Base-by-base conservation (phyloP, 2,797 vertebrate species). In the Thalassophryne amazonica region DNA sequence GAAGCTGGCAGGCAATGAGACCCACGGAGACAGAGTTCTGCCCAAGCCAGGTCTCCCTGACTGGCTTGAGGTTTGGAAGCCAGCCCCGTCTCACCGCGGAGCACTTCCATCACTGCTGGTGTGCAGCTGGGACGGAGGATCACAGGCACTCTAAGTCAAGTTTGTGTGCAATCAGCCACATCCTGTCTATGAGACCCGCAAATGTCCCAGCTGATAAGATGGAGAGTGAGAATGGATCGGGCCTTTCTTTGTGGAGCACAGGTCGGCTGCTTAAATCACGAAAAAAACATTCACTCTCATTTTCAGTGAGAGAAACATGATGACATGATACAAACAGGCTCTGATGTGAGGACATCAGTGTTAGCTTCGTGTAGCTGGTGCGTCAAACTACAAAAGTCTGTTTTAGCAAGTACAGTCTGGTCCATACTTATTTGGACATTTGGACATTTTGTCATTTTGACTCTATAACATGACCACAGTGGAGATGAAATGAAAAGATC, bases 21-120 rank as follows among this genome's bases (percentile, higher is more conserved):
- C 66, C 64, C 18, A 6, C 63, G 65, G 66, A 79, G 80, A 78
- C 80, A 64, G 48, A 68, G 61, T 70, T 78, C 78, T 84, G 73
- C 73, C 73, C 69, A 69, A 76, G 62, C 63, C 60, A 64, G 42
- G 56, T 55, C 50, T 39, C 56, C 64, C 48, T 12, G 45, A 59
- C 69, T 73, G 63, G 67, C 49, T 58, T 65, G 56, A 38, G 73
- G 55, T 80, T 72, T 83, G 73, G 69, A 86, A 55, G 23, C 35
- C 42, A 51, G 59, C 63, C 78, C 35, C 27, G 35, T 62, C 33
- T 69, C 57, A 46, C 45, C 49, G 27, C 42, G 11, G 46, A 69
- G 47, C 50, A 57, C 59, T 39, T 71, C 54, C 59, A 64, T 27
- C 53, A 39, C 60, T 64, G 38, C 59, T 80, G 31, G 47, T 65